Conservation (phyloP, 2,113 vertebrate species). For the Hemibagrus wyckioides region DNA sequence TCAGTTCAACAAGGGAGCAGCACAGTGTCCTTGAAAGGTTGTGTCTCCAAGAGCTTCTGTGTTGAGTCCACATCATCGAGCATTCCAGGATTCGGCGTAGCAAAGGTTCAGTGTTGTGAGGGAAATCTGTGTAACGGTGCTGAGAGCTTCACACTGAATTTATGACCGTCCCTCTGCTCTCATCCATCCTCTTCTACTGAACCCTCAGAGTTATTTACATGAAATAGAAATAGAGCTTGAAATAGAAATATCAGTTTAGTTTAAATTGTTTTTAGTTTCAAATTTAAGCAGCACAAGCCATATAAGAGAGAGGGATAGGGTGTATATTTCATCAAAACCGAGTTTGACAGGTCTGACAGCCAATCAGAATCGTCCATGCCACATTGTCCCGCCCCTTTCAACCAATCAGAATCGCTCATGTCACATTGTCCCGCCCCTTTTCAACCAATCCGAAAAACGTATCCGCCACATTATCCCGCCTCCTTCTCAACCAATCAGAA, state of each 20-base stretch:
- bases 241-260: not conserved
- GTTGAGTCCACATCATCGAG: accelerated
- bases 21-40: not conserved
- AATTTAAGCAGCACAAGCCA: not conserved
- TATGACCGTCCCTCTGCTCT: constrained; percentile 51
- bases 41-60: not conserved
- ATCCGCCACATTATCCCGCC: too few species aligned
- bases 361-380: too few species aligned
- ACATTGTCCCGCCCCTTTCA: too few species aligned
- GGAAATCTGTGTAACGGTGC: constrained; percentile 60
- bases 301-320: too few species aligned
- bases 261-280: not conserved
- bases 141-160: constrained; percentile 22
- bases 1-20: not conserved
- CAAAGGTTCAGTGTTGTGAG: constrained; percentile 60
- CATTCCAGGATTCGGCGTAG: accelerated
- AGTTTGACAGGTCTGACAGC: too few species aligned
- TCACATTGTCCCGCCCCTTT: too few species aligned
- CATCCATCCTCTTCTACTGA: constrained; percentile 52
- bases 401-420: too few species aligned
- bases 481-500: too few species aligned
- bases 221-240: not conserved
- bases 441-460: too few species aligned
- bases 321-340: too few species aligned
- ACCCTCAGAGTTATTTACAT: not conserved